phyloP scores from a whole-genome alignment of 2,113 vertebrate genomes.

The Baryphthengus martii region DNA sequence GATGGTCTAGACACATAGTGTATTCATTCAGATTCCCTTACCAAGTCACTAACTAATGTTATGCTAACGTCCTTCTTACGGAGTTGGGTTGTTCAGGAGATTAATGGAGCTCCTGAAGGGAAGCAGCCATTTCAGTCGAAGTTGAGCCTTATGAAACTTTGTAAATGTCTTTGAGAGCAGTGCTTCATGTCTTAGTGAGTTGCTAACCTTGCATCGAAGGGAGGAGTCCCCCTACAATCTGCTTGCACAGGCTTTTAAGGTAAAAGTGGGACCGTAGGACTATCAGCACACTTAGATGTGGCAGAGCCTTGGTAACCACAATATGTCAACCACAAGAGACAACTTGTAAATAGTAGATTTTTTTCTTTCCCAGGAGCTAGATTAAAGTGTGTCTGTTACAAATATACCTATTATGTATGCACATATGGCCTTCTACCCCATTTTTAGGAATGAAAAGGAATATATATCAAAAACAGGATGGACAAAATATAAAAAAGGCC shows the following conservation, averaged over 20 bases:
- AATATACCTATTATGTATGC: neutral
- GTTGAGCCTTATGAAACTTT: neutral
- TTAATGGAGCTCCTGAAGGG: neutral
- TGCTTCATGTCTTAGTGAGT: neutral
- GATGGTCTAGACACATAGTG: neutral
- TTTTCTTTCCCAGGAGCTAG: neutral
- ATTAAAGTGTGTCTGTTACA: neutral
- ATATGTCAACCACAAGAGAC: neutral
- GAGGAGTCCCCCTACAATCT: neutral
- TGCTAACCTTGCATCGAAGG: neutral
- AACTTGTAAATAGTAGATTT: neutral
- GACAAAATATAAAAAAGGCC: neutral
- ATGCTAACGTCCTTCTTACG: neutral
- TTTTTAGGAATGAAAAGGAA: neutral
- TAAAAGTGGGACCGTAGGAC: neutral
- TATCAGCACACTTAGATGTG: neutral
- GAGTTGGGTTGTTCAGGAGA: neutral
- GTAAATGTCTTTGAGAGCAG: neutral
- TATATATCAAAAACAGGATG: neutral
- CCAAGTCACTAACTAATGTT: neutral
- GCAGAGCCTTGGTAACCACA: neutral
- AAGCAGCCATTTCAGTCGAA: neutral
- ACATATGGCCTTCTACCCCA: neutral
- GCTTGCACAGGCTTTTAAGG: neutral
- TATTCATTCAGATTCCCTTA: neutral